phyloP scores from a whole-genome alignment of 2,888 invertebrate genomes.

The Altica lythri region DNA sequence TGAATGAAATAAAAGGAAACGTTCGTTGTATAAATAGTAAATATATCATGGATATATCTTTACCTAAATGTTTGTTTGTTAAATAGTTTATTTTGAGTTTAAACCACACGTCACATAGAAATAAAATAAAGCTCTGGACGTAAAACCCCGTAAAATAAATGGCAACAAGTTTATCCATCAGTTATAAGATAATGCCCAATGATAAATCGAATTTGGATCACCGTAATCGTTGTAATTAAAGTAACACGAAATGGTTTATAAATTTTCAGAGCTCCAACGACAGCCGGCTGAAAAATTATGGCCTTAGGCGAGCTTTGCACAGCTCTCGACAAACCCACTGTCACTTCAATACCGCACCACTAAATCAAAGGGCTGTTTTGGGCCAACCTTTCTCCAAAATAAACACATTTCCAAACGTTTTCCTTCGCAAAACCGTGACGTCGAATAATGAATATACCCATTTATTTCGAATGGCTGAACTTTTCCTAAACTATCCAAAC shows the following conservation, averaged over 20 bases:
- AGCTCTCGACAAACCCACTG: constrained; percentile 52
- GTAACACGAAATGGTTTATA: constrained; percentile 32
- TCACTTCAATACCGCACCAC: constrained; percentile 55
- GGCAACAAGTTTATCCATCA: constrained; percentile 1
- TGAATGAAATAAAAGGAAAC: no score
- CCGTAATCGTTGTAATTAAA: constrained; percentile 32
- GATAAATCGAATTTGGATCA: constrained; percentile 23
- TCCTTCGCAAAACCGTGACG: constrained; percentile 33
- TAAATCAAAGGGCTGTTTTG: constrained; percentile 50
- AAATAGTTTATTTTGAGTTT: no score
- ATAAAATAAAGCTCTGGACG: not conserved
- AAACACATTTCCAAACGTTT: constrained; percentile 45
- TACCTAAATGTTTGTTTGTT: no score
- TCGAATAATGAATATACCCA: constrained; percentile 38
- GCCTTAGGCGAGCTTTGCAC: constrained; percentile 48
- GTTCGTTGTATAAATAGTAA: no score
- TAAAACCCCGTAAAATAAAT: constrained; percentile 4
- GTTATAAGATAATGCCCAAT: constrained; percentile 6
- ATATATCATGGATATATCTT: no score
- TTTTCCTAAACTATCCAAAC: constrained; percentile 29
- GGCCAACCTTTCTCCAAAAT: constrained; percentile 44
- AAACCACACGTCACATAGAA: not conserved
- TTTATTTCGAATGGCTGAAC: constrained; percentile 27
- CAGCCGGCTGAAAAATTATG: constrained; percentile 47
- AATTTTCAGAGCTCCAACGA: constrained; percentile 29